These are phyloP conservation scores for Drosophila dives DNA, from an alignment of 2,888 invertebrate genomes.

Conservation along the genomic window DNA sequence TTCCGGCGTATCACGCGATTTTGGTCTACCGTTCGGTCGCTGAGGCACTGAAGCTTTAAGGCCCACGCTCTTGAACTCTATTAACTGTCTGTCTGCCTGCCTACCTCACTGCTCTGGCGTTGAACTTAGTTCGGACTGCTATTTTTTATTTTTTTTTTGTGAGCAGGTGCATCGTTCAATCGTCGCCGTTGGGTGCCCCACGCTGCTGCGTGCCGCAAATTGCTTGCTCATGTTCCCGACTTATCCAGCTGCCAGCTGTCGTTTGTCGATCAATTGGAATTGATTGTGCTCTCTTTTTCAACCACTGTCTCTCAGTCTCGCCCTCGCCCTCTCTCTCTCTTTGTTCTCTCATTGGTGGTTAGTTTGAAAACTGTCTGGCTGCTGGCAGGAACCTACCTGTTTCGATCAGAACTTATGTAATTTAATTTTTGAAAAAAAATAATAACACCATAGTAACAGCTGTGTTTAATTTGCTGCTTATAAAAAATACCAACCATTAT, in stretches of 20 bases:
- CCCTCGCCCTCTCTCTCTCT: background rate
- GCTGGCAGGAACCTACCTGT: slow-evolving; percentile 20
- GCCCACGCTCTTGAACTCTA: slow-evolving; percentile 46
- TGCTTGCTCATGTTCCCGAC: slow-evolving; percentile 62
- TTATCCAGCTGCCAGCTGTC: slow-evolving; percentile 61
- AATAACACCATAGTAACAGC: slow-evolving; percentile 3
- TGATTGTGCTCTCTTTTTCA: slow-evolving; percentile 13
- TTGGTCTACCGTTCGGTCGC: slow-evolving; percentile 32
- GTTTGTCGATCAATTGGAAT: slow-evolving; percentile 64
- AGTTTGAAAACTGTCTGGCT: slow-evolving; percentile 14
- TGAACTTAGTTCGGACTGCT: slow-evolving; percentile 13
- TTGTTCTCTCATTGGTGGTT: slow-evolving; percentile 37
- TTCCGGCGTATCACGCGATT: slow-evolving; percentile 68
- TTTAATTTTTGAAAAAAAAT: slow-evolving; percentile 5
- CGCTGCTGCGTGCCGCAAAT: slow-evolving; percentile 70
- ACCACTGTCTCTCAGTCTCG: background rate
- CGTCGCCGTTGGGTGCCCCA: slow-evolving; percentile 52
- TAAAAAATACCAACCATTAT: background rate
- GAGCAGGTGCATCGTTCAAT: slow-evolving; percentile 63
- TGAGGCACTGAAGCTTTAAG: background rate
- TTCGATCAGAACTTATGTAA: slow-evolving; percentile 14
- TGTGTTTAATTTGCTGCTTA: slow-evolving; percentile 9
- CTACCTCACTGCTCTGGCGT: slow-evolving; percentile 13
- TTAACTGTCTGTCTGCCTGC: slow-evolving; percentile 4
- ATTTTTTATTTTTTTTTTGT: background rate